phyloP scores from a whole-genome alignment of 2,888 invertebrate species.

The Ophraella communa region DNA sequence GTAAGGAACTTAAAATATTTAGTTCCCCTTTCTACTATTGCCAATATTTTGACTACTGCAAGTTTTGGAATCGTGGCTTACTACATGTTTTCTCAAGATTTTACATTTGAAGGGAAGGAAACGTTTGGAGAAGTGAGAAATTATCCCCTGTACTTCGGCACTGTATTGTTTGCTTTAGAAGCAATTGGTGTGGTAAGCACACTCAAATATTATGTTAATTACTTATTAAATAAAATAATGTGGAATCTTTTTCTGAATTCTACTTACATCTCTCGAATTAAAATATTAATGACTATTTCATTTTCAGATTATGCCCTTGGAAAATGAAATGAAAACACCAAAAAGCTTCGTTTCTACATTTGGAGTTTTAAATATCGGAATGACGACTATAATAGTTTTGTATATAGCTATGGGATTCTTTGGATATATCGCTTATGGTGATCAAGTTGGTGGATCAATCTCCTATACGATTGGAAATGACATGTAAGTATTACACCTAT shows the following conservation, averaged over 20 bases:
- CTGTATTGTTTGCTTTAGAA: constrained; percentile 88
- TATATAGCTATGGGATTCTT: constrained; percentile 90
- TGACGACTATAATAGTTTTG: constrained; percentile 81
- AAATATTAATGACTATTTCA: constrained; percentile 5
- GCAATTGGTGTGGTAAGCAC: constrained; percentile 80
- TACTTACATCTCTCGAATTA: not conserved
- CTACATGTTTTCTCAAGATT: constrained; percentile 71
- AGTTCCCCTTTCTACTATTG: constrained; percentile 83
- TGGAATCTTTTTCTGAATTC: not conserved
- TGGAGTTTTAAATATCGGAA: constrained; percentile 86
- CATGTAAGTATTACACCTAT: constrained; percentile 39
- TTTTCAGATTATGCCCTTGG: constrained; percentile 84
- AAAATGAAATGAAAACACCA: constrained; percentile 93
- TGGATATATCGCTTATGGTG: constrained; percentile 88
- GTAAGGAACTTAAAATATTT: constrained; percentile 78
- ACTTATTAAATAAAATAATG: not conserved
- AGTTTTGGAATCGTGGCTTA: constrained; percentile 80
- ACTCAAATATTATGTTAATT: not conserved
- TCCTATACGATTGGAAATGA: constrained; percentile 78
- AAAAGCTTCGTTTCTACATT: constrained; percentile 77
- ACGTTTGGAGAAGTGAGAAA: constrained; percentile 62
- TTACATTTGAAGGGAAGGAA: constrained; percentile 61
- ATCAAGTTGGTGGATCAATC: constrained; percentile 75
- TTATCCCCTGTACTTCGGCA: constrained; percentile 86
- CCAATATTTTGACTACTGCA: constrained; percentile 78